Percentiles rank a stretch among this genome's conserved stretches.
These are phyloP conservation scores for Penaeus monodon DNA, from an alignment of 2,888 invertebrate species.

Conservation along the genomic window DNA sequence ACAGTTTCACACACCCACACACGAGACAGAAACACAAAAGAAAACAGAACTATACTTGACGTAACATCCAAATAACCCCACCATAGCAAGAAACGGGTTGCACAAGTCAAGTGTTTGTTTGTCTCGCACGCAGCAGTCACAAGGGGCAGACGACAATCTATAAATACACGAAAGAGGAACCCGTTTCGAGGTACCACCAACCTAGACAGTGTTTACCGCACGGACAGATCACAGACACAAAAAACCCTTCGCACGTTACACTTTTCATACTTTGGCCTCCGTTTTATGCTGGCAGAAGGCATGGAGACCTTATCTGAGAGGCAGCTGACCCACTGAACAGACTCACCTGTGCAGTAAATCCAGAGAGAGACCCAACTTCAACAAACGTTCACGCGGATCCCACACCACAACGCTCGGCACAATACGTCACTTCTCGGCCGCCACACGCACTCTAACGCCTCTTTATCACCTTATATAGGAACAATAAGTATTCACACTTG, in stretches of 20 bases:
- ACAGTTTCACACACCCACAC: too few relatives aligned
- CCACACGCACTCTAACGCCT: slow-evolving; percentile 24
- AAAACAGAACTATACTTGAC: too few relatives aligned
- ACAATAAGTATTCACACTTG: slow-evolving; percentile 52
- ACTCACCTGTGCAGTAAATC: slow-evolving; percentile 49
- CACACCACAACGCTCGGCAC: slow-evolving; percentile 47
- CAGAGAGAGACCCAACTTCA: slow-evolving; percentile 50
- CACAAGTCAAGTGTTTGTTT: too few relatives aligned
- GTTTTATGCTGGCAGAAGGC: not conserved
- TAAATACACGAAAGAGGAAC: slow-evolving; percentile 51
- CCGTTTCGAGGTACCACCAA: slow-evolving; percentile 27
- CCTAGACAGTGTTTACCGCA: not conserved
- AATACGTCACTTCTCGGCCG: slow-evolving; percentile 19
- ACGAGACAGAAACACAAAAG: too few relatives aligned
- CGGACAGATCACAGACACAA: not conserved
- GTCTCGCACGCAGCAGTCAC: too few relatives aligned
- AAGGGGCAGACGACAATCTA: slow-evolving; percentile 48
- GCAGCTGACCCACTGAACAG: slow-evolving; percentile 25
- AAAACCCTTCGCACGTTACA: too few relatives aligned
- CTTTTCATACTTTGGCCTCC: too few relatives aligned
- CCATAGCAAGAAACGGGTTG: too few relatives aligned
- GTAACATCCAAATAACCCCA: too few relatives aligned
- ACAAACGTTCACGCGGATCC: slow-evolving; percentile 52
- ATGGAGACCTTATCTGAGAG: not conserved
- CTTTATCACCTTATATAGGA: slow-evolving; percentile 23